Conservation (phyloP, 2,797 vertebrate species). For the Pseudocheirus occidentalis region DNA sequence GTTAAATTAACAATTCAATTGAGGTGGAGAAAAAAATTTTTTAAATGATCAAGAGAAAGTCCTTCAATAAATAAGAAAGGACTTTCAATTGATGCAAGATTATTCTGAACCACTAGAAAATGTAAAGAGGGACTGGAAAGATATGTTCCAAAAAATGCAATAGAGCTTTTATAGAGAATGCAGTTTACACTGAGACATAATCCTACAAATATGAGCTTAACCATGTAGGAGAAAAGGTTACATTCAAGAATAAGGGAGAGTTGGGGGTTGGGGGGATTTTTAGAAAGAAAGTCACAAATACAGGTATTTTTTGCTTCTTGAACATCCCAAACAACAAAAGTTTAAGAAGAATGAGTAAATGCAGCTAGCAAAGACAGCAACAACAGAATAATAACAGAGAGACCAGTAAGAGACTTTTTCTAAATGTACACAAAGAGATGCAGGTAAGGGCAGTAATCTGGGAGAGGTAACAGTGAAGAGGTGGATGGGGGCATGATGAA, state of each 20-base stretch:
- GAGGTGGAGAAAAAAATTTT: not conserved
- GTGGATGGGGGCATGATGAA: not conserved
- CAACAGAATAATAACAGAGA: not conserved
- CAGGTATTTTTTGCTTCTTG: not conserved
- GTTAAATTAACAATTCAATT: not conserved
- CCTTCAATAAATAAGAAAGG: not conserved
- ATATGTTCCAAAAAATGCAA: not conserved
- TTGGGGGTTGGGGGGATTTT: no score
- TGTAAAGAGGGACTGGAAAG: not conserved
- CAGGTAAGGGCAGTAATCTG: not conserved
- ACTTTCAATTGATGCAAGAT: not conserved
- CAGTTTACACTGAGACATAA: not conserved
- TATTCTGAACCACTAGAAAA: not conserved
- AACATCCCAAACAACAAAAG: not conserved
- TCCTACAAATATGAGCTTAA: not conserved
- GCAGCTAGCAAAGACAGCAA: not conserved
- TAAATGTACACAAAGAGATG: not conserved
- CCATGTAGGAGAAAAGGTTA: not conserved
- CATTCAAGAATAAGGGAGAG: not conserved
- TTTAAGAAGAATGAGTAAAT: not conserved
- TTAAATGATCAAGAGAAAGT: not conserved
- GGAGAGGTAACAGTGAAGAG: not conserved
- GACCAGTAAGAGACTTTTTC: not conserved
- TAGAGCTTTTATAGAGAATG: not conserved
- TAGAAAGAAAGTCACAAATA: not conserved